These are phyloP conservation scores for Parus major DNA, from an alignment of 2,113 vertebrate genomes.

Conservation along the genomic window DNA sequence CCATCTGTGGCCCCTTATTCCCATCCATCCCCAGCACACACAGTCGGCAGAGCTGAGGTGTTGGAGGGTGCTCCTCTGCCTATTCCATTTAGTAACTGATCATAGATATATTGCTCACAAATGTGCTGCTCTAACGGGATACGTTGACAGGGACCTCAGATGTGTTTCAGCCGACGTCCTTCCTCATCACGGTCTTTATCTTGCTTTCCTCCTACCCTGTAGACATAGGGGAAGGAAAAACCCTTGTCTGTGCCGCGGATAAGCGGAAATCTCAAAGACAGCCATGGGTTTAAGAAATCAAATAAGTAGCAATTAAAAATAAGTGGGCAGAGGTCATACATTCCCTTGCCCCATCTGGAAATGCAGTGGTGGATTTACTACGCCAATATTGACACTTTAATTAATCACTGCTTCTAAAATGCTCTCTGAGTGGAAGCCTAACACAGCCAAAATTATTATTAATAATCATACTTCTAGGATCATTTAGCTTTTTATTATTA, in stretches of 20 bases:
- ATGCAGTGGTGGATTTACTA: background rate
- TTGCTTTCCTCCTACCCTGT: background rate
- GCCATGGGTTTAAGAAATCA: slow-evolving; percentile 13
- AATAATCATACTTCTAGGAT: background rate
- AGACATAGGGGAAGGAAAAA: background rate
- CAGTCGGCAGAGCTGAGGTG: background rate
- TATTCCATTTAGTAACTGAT: background rate
- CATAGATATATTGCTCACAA: background rate
- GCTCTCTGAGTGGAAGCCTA: background rate
- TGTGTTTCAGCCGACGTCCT: rapidly evolving
- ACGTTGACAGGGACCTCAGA: rapidly evolving
- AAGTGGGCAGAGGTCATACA: background rate
- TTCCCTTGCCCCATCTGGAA: slow-evolving; percentile 21
- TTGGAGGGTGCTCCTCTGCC: background rate
- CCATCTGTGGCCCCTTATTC: background rate
- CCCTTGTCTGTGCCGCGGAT: background rate
- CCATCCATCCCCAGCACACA: background rate
- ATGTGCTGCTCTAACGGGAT: rapidly evolving
- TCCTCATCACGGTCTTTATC: background rate
- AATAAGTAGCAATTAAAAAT: slow-evolving; percentile 47
- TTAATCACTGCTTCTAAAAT: slow-evolving; percentile 36
- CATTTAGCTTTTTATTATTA: slow-evolving; percentile 11
- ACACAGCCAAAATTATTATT: background rate
- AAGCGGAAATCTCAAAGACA: background rate
- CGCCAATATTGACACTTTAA: slow-evolving; percentile 45